Evolutionary conservation across 2,113 vertebrate genomes (phyloP).

Genomic region (Eretmochelys imbricata): DNA sequence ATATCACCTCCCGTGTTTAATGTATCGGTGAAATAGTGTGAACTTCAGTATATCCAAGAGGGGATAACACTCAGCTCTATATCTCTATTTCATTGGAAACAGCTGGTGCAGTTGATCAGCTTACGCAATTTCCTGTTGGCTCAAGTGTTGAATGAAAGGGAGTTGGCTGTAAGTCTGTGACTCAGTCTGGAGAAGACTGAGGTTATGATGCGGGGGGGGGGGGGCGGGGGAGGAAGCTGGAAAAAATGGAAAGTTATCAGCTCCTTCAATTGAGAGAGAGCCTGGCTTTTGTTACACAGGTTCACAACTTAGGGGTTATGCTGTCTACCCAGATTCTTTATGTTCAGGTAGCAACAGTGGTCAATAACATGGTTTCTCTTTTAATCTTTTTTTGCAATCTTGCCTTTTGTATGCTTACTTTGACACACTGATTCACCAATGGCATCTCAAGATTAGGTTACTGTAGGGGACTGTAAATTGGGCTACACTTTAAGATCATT

Average conservation of each 20-base stretch:
- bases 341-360: not conserved
- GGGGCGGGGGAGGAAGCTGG: not conserved
- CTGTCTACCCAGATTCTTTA: not conserved
- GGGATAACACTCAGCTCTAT: not conserved
- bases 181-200: not conserved
- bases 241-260: not conserved
- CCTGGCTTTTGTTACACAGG: not conserved
- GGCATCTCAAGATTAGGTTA: not conserved
- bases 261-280: not conserved
- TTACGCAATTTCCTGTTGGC: not conserved
- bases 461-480: not conserved
- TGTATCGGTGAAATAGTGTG: not conserved
- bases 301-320: not conserved
- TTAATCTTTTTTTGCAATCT: not conserved
- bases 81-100: not conserved
- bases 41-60: not conserved
- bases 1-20: not conserved
- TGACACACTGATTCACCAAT: not conserved
- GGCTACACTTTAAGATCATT: not conserved
- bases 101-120: not conserved
- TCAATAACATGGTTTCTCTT: not conserved
- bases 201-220: not conserved
- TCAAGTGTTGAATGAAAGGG: not conserved
- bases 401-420: not conserved
- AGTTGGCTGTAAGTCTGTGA: not conserved